Evolutionary conservation across 2,113 vertebrate species (phyloP).

Genomic region (Variabilichromis moorii): DNA sequence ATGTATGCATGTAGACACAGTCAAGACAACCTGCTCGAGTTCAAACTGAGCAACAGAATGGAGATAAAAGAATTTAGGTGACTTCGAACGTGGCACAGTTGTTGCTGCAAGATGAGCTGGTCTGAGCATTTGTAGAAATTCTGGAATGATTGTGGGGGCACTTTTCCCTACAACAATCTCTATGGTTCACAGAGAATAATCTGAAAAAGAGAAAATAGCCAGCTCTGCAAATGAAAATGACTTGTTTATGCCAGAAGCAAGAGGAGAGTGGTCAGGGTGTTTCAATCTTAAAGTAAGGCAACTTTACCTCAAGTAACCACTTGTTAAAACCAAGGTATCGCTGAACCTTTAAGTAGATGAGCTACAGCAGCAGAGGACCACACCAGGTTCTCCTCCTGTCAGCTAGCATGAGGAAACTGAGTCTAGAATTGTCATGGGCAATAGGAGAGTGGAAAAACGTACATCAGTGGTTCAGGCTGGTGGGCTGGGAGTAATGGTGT

Average conservation of each 20-base stretch:
- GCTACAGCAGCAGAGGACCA: background rate
- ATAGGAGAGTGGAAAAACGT: fast-evolving
- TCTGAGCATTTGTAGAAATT: background rate
- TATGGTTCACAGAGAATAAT: background rate
- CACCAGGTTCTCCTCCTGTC: background rate
- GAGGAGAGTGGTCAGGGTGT: background rate
- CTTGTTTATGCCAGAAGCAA: background rate
- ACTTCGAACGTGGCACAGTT: fast-evolving
- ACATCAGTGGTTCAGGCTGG: background rate
- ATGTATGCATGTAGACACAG: background rate
- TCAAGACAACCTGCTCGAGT: background rate
- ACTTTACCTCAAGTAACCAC: background rate
- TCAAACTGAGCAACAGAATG: background rate
- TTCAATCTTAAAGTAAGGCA: background rate
- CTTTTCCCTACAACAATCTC: fast-evolving
- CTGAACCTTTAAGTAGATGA: background rate
- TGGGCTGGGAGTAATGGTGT: background rate
- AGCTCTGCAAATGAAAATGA: background rate
- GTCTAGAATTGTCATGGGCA: background rate
- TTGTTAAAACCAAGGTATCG: background rate
- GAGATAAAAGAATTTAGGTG: background rate
- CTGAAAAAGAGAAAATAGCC: background rate
- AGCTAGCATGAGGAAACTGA: background rate
- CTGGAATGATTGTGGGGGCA: background rate
- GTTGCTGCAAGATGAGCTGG: fast-evolving